Conservation (phyloP, 2,797 vertebrate genomes). For the Acipenser transmontanus region DNA sequence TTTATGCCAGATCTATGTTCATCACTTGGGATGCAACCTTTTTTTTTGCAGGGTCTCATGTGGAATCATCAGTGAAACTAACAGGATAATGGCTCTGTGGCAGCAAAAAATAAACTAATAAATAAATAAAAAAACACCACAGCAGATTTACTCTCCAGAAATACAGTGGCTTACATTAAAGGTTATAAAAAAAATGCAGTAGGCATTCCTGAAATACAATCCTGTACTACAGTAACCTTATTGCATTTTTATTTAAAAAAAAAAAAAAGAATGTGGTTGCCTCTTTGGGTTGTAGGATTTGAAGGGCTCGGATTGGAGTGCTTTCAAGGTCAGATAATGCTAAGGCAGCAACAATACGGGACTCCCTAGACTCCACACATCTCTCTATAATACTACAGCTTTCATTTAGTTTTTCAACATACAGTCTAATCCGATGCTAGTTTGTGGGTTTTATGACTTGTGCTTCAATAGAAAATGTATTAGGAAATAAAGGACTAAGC, state of each 20-base stretch:
- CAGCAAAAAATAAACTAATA: slow-evolving; percentile 25
- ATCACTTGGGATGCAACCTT: neutral
- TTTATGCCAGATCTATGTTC: neutral
- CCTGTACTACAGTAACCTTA: too few relatives aligned
- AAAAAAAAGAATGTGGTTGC: neutral
- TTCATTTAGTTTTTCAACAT: too few relatives aligned
- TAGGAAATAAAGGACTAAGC: too few relatives aligned
- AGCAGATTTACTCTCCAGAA: neutral
- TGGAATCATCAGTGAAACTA: slow-evolving; percentile 32
- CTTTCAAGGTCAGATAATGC: slow-evolving; percentile 43
- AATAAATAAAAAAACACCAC: neutral
- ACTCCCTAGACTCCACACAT: too few relatives aligned
- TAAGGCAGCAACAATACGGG: slow-evolving; percentile 11
- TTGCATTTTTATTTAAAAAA: neutral
- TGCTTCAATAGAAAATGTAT: too few relatives aligned
- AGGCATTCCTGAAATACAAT: neutral
- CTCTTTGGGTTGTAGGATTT: neutral
- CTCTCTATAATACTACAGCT: too few relatives aligned
- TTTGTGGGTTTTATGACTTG: too few relatives aligned
- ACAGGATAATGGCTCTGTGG: slow-evolving; percentile 6
- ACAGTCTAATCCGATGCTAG: too few relatives aligned
- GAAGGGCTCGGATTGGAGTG: neutral
- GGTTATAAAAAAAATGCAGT: neutral
- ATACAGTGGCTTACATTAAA: neutral
- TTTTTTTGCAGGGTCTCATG: slow-evolving; percentile 18